A percentile compares a stretch with the other conserved stretches of the same genome.
Evolutionary conservation across 1,140 invertebrate species (phyloP).

Genomic region (Heliconius hermathena): DNA sequence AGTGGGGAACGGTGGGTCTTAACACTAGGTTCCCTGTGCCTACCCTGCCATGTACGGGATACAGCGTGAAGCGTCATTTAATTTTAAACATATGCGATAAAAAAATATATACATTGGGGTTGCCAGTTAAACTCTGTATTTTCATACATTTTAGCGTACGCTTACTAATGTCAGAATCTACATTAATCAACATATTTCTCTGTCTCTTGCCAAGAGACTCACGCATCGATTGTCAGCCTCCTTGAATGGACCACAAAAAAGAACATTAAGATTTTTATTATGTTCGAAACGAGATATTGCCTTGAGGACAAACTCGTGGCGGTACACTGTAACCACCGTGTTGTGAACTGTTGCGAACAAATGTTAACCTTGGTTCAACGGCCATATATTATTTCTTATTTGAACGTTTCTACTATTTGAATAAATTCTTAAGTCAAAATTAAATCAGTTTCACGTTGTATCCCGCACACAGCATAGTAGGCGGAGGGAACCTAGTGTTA

Average conservation of each 20-base stretch:
- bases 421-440: not conserved
- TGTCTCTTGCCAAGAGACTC: constrained; percentile 23
- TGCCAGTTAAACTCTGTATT: not conserved
- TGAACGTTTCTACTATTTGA: not conserved
- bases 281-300: constrained; percentile 69
- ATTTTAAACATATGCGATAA: not conserved
- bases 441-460: too few species aligned
- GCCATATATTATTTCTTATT: constrained; percentile 3
- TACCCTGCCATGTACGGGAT: too few species aligned
- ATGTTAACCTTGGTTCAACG: constrained; percentile 24
- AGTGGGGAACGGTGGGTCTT: too few species aligned
- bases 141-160: not conserved
- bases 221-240: constrained; percentile 56
- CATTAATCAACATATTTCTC: constrained; percentile 23
- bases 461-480: too few species aligned
- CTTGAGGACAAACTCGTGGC: constrained; percentile 60
- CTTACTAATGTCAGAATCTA: constrained; percentile 22
- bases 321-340: constrained; percentile 50
- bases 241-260: constrained; percentile 74
- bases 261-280: constrained; percentile 70
- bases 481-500: too few species aligned
- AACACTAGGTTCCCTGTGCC: too few species aligned
- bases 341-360: constrained; percentile 44
- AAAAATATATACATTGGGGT: not conserved
- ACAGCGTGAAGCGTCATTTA: too few species aligned